Conservation (phyloP, 2,797 vertebrate species). For the Chaetodon trifasciatus region DNA sequence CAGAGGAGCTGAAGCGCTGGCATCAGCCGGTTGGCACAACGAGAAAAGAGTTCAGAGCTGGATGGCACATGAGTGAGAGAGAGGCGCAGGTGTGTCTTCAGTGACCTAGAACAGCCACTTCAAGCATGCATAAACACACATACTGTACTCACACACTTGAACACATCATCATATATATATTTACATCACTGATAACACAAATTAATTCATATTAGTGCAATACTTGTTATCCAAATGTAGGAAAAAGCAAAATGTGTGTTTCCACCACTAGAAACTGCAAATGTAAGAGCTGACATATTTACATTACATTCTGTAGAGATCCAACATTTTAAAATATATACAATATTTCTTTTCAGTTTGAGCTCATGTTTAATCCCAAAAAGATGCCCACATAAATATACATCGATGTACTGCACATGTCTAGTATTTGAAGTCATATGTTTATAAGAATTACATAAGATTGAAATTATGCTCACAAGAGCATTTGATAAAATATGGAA, state of each 20-base stretch:
- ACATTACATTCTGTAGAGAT: slow-evolving; percentile 18
- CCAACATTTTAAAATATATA: background rate
- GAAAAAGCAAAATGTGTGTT: slow-evolving; percentile 14
- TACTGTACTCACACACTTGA: slow-evolving; percentile 50
- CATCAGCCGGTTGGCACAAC: slow-evolving; percentile 52
- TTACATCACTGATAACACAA: slow-evolving; percentile 24
- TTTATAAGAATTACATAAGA: slow-evolving; percentile 28
- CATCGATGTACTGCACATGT: slow-evolving; percentile 18
- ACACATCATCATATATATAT: slow-evolving; percentile 19
- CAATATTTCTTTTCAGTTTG: slow-evolving; percentile 5
- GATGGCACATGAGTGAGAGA: slow-evolving; percentile 65
- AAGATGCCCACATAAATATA: slow-evolving; percentile 17
- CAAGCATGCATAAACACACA: slow-evolving; percentile 64
- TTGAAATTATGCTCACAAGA: slow-evolving; percentile 12
- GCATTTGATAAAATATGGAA: slow-evolving; percentile 30
- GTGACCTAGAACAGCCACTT: slow-evolving; percentile 79
- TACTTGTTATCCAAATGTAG: background rate
- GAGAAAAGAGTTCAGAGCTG: slow-evolving; percentile 50
- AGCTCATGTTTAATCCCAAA: slow-evolving; percentile 18
- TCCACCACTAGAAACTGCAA: background rate
- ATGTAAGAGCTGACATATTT: background rate
- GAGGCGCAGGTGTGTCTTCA: slow-evolving; percentile 81
- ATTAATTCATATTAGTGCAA: slow-evolving; percentile 6
- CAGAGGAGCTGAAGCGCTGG: slow-evolving; percentile 64
- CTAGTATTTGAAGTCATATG: slow-evolving; percentile 38